Evolutionary conservation across 1,140 invertebrate species (phyloP).

Genomic region (Schlechtendalia chinensis): DNA sequence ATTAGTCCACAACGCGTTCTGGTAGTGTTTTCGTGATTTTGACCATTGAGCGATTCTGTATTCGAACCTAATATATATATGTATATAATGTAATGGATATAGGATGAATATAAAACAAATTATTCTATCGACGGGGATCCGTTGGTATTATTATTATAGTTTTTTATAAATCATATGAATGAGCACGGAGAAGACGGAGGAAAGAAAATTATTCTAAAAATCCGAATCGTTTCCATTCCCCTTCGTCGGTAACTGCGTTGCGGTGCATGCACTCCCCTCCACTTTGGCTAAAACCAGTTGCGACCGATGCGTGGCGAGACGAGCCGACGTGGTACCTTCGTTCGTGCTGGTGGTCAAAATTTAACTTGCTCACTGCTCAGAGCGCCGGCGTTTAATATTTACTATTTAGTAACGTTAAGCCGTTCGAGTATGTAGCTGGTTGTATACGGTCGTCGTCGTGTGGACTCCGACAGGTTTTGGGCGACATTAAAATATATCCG

Average conservation of each 20-base stretch:
- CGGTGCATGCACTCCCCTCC: neutral
- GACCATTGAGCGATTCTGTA: too few relatives aligned
- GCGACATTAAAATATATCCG: too few relatives aligned
- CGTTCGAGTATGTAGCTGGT: neutral
- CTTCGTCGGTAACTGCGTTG: neutral
- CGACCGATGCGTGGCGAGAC: slow-evolving; percentile 5
- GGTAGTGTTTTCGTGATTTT: too few relatives aligned
- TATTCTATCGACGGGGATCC: too few relatives aligned
- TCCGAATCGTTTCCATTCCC: neutral
- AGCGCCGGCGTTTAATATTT: neutral
- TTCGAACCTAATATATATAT: too few relatives aligned
- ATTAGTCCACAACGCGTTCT: too few relatives aligned
- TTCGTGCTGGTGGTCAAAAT: neutral
- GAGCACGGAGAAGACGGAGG: too few relatives aligned
- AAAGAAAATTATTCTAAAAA: neutral
- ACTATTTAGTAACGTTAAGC: neutral
- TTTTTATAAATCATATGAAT: too few relatives aligned
- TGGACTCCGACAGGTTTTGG: neutral
- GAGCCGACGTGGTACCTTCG: neutral
- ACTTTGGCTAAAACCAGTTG: slow-evolving; percentile 10
- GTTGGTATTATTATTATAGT: too few relatives aligned
- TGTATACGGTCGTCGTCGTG: neutral
- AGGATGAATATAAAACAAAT: too few relatives aligned
- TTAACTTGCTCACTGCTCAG: neutral
- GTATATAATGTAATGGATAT: too few relatives aligned